Evolutionary conservation across 2,888 invertebrate genomes (phyloP).

Genomic region (Thera obeliscata): DNA sequence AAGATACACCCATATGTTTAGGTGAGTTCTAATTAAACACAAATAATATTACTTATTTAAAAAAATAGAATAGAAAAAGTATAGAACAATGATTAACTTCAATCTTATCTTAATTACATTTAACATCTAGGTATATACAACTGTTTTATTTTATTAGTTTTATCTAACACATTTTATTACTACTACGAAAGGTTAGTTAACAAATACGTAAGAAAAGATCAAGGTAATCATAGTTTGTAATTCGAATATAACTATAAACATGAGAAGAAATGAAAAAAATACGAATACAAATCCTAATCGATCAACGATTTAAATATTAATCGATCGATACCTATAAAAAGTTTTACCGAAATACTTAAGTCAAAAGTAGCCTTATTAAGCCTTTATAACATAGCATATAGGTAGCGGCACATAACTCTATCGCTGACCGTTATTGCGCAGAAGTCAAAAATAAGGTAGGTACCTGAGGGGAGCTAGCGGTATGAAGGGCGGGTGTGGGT

Average conservation of each 20-base stretch:
- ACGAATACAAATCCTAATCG: not conserved
- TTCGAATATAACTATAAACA: not conserved
- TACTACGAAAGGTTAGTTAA: constrained; percentile 21
- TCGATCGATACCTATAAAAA: not conserved
- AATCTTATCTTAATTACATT: constrained; percentile 70
- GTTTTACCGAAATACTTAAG: too few relatives aligned
- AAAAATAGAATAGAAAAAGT: constrained; percentile 7
- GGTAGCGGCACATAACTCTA: too few relatives aligned
- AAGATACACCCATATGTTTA: not conserved
- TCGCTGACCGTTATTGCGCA: too few relatives aligned
- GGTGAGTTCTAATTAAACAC: not conserved
- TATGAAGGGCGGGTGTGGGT: too few relatives aligned
- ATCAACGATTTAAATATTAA: not conserved
- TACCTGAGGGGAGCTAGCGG: too few relatives aligned
- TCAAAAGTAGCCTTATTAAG: too few relatives aligned
- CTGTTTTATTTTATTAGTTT: constrained; percentile 34
- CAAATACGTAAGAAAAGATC: constrained; percentile 72
- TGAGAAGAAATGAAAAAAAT: constrained; percentile 4
- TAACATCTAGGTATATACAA: constrained; percentile 40
- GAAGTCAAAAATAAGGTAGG: too few relatives aligned
- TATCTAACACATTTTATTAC: constrained; percentile 31
- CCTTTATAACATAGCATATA: too few relatives aligned
- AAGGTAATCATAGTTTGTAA: constrained; percentile 76
- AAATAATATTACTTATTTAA: not conserved
- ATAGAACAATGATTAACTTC: constrained; percentile 76